These are phyloP conservation scores for Anthopleura xanthogrammica DNA, from an alignment of 92 coral and sea anemone genomes.

Conservation along the genomic window DNA sequence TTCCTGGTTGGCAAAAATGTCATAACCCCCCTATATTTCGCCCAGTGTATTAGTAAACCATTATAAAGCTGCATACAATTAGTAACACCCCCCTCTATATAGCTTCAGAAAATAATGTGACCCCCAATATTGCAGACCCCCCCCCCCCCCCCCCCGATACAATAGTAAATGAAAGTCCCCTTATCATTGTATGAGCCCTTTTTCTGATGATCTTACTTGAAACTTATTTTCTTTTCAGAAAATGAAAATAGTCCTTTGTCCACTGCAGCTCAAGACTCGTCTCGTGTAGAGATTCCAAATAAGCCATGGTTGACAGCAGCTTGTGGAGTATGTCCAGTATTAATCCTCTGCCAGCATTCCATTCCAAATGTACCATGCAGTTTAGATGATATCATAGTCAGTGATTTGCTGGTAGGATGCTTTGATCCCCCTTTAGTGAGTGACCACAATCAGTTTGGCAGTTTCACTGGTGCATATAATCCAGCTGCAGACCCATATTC, in stretches of 20 bases:
- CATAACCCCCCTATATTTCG: too few species aligned
- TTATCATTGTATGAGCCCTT: too few species aligned
- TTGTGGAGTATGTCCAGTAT: slow-evolving; percentile 94
- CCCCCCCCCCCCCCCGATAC: too few species aligned
- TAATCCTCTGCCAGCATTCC: slow-evolving; percentile 78
- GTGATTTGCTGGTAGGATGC: slow-evolving; percentile 86
- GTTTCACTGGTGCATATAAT: slow-evolving; percentile 45
- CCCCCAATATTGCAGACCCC: too few species aligned
- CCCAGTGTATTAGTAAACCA: too few species aligned
- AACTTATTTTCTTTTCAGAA: slow-evolving; percentile 35
- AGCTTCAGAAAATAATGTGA: too few species aligned
- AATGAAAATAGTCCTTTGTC: slow-evolving; percentile 53
- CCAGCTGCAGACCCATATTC: slow-evolving; percentile 33
- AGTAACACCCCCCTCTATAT: too few species aligned
- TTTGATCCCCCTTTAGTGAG: slow-evolving; percentile 85
- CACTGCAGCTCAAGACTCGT: slow-evolving; percentile 38
- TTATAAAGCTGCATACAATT: too few species aligned
- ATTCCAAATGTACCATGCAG: slow-evolving; percentile 86
- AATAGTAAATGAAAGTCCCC: too few species aligned
- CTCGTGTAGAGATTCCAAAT: slow-evolving; percentile 68
- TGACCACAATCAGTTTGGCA: slow-evolving; percentile 70
- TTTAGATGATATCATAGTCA: slow-evolving; percentile 84
- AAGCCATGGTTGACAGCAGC: slow-evolving; percentile 93
- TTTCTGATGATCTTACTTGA: too few species aligned
- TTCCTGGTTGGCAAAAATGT: too few species aligned